Conservation (phyloP, 1,140 invertebrate genomes). For the Macrobrachium nipponense region DNA sequence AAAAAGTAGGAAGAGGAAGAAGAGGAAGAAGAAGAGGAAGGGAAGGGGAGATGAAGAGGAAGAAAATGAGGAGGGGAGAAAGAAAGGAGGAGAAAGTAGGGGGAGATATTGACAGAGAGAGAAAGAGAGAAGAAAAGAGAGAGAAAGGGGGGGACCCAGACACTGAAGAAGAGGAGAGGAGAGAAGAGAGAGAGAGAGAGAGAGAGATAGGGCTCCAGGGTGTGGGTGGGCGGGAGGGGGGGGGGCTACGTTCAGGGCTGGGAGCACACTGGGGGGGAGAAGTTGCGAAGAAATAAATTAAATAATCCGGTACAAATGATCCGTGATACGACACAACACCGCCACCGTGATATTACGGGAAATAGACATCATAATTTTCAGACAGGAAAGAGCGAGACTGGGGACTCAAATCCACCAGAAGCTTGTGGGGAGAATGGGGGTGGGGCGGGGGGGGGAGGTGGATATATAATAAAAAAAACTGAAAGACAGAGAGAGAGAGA, state of each 20-base stretch:
- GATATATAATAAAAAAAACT: not conserved
- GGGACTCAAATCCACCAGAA: slow-evolving; percentile 33
- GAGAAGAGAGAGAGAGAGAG: slow-evolving; percentile 16
- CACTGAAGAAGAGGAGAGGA: not conserved
- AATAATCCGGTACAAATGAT: slow-evolving; percentile 54
- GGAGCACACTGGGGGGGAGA: slow-evolving; percentile 3
- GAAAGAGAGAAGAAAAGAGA: not conserved
- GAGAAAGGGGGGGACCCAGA: not conserved
- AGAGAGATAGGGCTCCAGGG: slow-evolving; percentile 2
- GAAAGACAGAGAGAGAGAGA: not conserved
- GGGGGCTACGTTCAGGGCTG: too few relatives aligned
- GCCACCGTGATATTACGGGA: slow-evolving; percentile 50
- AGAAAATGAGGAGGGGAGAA: not conserved
- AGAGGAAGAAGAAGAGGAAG: too few relatives aligned
- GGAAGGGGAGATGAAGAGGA: too few relatives aligned
- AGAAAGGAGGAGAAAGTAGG: not conserved
- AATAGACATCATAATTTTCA: slow-evolving; percentile 50
- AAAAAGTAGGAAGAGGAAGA: not conserved
- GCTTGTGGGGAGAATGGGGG: not conserved
- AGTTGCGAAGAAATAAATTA: slow-evolving; percentile 58
- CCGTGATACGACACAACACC: slow-evolving; percentile 51
- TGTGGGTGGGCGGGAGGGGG: too few relatives aligned
- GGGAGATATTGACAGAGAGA: not conserved
- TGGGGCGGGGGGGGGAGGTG: not conserved
- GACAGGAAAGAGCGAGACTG: slow-evolving; percentile 31